Base-by-base conservation (phyloP, 2,888 invertebrate species). In the Polymixis flavicincta region DNA sequence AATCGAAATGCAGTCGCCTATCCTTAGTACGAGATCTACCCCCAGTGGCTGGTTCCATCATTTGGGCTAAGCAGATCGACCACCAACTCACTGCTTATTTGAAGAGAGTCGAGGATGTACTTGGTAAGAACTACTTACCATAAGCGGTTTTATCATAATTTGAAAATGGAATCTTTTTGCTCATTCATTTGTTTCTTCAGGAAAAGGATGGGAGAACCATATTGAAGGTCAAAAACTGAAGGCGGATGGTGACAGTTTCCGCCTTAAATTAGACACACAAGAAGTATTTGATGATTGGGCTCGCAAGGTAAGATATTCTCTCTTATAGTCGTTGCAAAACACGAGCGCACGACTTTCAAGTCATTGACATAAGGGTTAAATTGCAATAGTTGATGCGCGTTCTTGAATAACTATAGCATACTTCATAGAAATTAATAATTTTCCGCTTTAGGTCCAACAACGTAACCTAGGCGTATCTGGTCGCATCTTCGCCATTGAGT, bases 261-360 rank as follows among this genome's bases (percentile, higher is more conserved):
- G 99, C 25, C 97, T 98, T 76, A 99, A 99, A 93, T 97, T 99
- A 57, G 99, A 99, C 92, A 99, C 99, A 0, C 98, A 99, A 90
- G 99, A 99, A 92, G 98, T 99, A 66, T 99, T 99, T 92, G 99
- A 99, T 90, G 99, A 99, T 90, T 99, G 99, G 99, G 98, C 99
- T 57, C 97, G 98, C 57, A 99, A 98, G 95, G 98, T 96, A 91
- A 82, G 2, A 60, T 57, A 59, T 28, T 57, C n/a, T 28, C 7
- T 8, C 3, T n/a, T 17, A 14, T 28, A 61, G 11, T 45, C 7
- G 0, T 22, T 6, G 25, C 37, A 22, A 32, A 32, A 13, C 0
- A 28, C 14, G 8, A 60, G 6, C 28, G 1, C 14, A 13, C 13
- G 13, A 22, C 37, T 48, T 69, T 42, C 11, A 11, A 42, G 42